Conservation (phyloP, 2,888 invertebrate genomes). For the Brassicogethes aeneus region DNA sequence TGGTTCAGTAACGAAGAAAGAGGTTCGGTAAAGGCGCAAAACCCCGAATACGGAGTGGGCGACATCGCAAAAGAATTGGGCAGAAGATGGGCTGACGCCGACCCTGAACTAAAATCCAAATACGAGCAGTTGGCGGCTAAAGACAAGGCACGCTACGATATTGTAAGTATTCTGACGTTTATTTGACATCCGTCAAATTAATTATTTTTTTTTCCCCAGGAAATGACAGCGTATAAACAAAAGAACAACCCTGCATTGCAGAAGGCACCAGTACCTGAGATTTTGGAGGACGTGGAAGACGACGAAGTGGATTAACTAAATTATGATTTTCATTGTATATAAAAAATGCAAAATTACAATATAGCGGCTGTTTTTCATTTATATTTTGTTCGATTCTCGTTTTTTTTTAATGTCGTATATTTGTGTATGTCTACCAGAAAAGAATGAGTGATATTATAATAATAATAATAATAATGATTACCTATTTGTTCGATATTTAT, state of each 20-base stretch:
- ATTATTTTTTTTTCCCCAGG: constrained; percentile 44
- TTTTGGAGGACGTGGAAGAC: constrained; percentile 57
- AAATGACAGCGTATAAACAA: constrained; percentile 82
- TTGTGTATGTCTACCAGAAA: too few species aligned
- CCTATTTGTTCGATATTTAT: too few species aligned
- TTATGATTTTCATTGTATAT: constrained; percentile 6
- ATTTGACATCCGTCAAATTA: not conserved
- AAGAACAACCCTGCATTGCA: constrained; percentile 46
- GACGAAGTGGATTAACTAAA: constrained; percentile 42
- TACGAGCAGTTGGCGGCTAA: constrained; percentile 90
- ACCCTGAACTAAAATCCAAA: constrained; percentile 74
- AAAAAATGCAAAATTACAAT: too few species aligned
- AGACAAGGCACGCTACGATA: constrained; percentile 93
- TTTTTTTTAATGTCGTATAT: not conserved
- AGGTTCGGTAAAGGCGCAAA: constrained; percentile 82
- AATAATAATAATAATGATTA: too few species aligned
- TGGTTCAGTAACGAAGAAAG: constrained; percentile 99
- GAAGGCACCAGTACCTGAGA: constrained; percentile 50
- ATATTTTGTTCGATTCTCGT: not conserved
- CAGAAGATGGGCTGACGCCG: constrained; percentile 86
- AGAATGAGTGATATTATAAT: too few species aligned
- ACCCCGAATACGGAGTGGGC: constrained; percentile 93
- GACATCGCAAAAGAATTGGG: constrained; percentile 96
- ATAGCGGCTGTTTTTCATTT: not conserved
- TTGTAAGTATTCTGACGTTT: constrained; percentile 60